Base-by-base conservation (phyloP, 1,140 invertebrate genomes). In the Sycophila sp. region DNA sequence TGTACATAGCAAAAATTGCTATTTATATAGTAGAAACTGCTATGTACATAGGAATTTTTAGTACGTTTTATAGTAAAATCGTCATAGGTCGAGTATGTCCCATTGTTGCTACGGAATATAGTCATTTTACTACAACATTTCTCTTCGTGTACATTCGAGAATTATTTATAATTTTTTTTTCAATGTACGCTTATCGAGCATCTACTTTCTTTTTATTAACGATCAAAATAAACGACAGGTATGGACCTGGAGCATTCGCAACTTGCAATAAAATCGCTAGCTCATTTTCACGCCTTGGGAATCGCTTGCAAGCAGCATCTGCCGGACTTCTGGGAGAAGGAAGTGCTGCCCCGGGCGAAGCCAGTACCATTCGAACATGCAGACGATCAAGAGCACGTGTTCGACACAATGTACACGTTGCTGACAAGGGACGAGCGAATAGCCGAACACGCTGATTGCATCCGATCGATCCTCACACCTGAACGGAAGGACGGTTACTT, bases 251-350 rank as follows among this genome's bases (percentile, higher is more conserved):
- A 83, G 3, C 86, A 88, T 24, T 82, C 88, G 0, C 81, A 77
- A 49, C 55, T 88, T 2, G 84, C 88, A 1, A 68, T 90, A 2
- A 74, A 81, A 32, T 79, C 86, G 11, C 56, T 91, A 70, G 90
- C 89, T 0, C 80, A 81, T 65, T 90, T 89, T 72, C 90, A 91
- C 70, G 88, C 88, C 0, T 77, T 89, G 10, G 87, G 89, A 0
- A 87, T 91, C 8, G 89, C 88, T 0, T 78, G 87, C 49, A 88
- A 88, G 26, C 67, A 85, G 0, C 85, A 89, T 19, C 86, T 86
- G 34, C 87, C 87, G 0, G 78, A 87, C 5, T 77, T 82, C 0
- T 90, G 88, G 70, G 13, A 60, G 0, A 28, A 17, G 0, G 77
- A 89, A 10, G 66, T 86, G 28, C 36, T 88, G 0, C 13, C 2